A percentile compares a stretch with the other conserved stretches of the same genome.
These are phyloP conservation scores for Tychaedon coryphoeus DNA, from an alignment of 2,113 vertebrate species.

Conservation along the genomic window DNA sequence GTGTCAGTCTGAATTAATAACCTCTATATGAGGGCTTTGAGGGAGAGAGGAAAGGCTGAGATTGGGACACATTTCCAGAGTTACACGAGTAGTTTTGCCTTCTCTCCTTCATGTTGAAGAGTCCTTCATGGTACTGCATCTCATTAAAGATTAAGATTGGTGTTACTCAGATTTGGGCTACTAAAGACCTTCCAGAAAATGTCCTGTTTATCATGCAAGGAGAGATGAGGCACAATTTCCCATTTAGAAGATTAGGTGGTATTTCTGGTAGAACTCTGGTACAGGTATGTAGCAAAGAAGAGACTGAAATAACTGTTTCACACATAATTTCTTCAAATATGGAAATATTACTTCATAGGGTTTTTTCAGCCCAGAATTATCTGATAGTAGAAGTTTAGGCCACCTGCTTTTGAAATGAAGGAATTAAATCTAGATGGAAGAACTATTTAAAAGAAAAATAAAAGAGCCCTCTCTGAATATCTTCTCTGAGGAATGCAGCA, in stretches of 20 bases:
- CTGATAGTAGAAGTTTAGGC: background rate
- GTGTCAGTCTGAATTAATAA: background rate
- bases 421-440: background rate
- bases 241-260: background rate
- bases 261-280: background rate
- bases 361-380: background rate
- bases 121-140: background rate
- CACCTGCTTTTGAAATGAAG: background rate
- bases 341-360: background rate
- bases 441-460: background rate
- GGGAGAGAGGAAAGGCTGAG: too few species aligned
- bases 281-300: background rate
- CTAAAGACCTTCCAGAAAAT: background rate
- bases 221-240: background rate
- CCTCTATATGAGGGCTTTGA: fast-evolving
- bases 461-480: background rate
- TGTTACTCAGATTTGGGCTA: background rate
- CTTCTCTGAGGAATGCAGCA: background rate
- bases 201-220: background rate
- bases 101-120: background rate
- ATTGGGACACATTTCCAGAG: background rate
- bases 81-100: background rate
- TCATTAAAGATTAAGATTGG: background rate
- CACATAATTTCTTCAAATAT: background rate
- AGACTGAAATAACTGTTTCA: background rate